Conservation (phyloP, 2,113 vertebrate species). For the Malaclemys terrapin region DNA sequence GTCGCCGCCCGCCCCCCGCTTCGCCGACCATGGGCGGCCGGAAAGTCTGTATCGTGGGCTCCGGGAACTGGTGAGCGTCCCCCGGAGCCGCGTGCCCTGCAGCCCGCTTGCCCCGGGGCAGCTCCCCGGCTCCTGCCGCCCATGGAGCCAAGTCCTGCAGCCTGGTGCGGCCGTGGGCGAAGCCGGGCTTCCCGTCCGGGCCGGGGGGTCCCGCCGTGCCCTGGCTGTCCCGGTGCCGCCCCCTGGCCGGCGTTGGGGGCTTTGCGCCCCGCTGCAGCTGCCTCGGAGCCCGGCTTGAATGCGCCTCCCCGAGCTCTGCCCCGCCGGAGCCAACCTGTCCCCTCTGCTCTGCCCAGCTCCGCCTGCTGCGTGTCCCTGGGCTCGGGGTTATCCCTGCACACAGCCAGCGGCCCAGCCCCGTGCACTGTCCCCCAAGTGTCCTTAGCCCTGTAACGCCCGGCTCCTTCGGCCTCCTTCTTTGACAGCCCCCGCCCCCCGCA, state of each 20-base stretch:
- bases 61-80: background rate
- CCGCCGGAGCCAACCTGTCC: too few relatives aligned
- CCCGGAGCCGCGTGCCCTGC: too few relatives aligned
- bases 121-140: too few relatives aligned
- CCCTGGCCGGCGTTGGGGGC: background rate
- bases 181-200: too few relatives aligned
- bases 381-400: background rate
- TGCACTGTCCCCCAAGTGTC: background rate
- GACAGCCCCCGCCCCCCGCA: background rate
- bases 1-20: background rate
- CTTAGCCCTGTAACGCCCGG: slow-evolving; percentile 16
- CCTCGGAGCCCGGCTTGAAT: too few relatives aligned
- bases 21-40: background rate
- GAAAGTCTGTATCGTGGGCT: background rate
- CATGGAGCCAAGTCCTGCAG: too few relatives aligned
- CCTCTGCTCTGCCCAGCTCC: too few relatives aligned
- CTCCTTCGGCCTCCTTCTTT: background rate
- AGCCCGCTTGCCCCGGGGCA: too few relatives aligned
- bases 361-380: too few relatives aligned
- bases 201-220: too few relatives aligned
- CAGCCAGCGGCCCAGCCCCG: background rate
- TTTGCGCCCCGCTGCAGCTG: background rate
- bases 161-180: too few relatives aligned
- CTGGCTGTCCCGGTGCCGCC: too few relatives aligned
- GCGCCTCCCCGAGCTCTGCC: background rate